These are phyloP conservation scores for Mirounga angustirostris DNA, from an alignment of 2,113 vertebrate genomes.

Conservation along the genomic window DNA sequence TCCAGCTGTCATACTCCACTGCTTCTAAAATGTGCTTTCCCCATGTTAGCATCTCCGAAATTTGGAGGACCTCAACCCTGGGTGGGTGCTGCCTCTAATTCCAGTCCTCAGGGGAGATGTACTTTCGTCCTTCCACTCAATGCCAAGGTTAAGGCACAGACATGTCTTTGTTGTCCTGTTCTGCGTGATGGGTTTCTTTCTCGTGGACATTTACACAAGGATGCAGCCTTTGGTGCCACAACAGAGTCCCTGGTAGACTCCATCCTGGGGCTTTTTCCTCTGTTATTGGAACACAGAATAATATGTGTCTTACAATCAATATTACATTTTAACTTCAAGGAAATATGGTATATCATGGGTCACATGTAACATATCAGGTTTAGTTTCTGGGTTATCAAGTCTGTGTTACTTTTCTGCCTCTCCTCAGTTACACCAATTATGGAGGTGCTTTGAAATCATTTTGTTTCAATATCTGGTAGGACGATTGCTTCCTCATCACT, in stretches of 20 bases:
- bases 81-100: neutral
- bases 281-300: neutral
- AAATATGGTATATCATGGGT: neutral
- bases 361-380: neutral
- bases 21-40: neutral
- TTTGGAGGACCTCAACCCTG: neutral
- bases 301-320: neutral
- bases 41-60: neutral
- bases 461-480: neutral
- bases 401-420: neutral
- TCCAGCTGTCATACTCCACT: neutral
- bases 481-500: neutral
- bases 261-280: neutral
- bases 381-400: neutral
- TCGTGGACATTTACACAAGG: neutral
- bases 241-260: neutral
- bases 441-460: neutral
- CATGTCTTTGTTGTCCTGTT: fast-evolving
- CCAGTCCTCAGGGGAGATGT: neutral
- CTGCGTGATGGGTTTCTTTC: neutral
- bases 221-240: neutral
- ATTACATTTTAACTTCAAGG: neutral
- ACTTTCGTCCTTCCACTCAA: neutral
- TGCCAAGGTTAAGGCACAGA: neutral
- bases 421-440: neutral